These are phyloP conservation scores for Diaphora mendica DNA, from an alignment of 2,888 invertebrate genomes.

Conservation along the genomic window DNA sequence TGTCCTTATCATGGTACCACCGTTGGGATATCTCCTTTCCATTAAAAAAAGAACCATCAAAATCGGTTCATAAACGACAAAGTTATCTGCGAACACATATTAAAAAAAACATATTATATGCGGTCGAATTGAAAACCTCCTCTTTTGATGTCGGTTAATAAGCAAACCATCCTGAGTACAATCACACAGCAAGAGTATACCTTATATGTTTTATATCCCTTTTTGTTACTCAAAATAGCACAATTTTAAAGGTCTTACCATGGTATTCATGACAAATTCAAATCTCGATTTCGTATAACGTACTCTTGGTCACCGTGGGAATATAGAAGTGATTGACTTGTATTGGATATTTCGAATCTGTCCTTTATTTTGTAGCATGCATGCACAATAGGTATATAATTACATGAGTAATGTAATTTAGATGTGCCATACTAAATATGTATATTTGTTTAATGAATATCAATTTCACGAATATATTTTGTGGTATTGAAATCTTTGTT, in stretches of 20 bases:
- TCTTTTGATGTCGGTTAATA: too few relatives aligned
- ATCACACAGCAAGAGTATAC: too few relatives aligned
- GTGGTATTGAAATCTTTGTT: too few relatives aligned
- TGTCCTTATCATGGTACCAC: too few relatives aligned
- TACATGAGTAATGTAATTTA: neutral
- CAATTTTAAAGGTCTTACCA: neutral
- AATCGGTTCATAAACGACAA: too few relatives aligned
- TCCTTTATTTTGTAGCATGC: neutral
- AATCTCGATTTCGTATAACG: slow-evolving; percentile 2
- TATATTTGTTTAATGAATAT: neutral
- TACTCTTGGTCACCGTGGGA: neutral
- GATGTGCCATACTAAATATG: neutral
- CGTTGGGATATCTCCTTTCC: too few relatives aligned
- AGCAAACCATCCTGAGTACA: too few relatives aligned
- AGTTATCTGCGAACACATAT: too few relatives aligned
- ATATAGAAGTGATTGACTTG: neutral
- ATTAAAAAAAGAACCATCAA: too few relatives aligned
- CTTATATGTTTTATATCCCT: neutral
- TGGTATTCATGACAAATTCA: neutral
- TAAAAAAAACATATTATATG: too few relatives aligned
- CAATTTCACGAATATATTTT: neutral
- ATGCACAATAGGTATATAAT: neutral
- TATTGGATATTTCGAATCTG: neutral
- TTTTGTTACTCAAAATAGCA: neutral
- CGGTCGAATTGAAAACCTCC: too few relatives aligned